Conservation (phyloP, 1,140 invertebrate genomes). For the Aphidius ervi region DNA sequence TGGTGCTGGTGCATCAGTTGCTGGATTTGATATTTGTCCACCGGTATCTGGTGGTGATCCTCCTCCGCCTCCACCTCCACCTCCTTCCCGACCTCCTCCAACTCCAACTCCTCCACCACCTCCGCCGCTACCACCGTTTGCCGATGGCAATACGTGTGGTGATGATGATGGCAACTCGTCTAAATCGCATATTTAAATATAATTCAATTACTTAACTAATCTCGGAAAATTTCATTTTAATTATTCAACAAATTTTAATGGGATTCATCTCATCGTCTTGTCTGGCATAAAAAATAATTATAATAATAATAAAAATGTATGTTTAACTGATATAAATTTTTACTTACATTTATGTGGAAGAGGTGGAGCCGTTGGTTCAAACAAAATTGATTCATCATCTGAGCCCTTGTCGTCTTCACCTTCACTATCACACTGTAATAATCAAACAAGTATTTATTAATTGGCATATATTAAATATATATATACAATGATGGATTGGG, state of each 20-base stretch:
- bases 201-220: slow-evolving; percentile 17
- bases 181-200: slow-evolving; percentile 23
- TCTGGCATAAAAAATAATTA: no score
- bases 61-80: slow-evolving; percentile 36
- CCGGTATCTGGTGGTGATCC: slow-evolving; percentile 51
- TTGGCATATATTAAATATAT: slow-evolving; percentile 1
- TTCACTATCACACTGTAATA: slow-evolving; percentile 84
- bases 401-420: slow-evolving; percentile 78
- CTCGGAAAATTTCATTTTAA: slow-evolving; percentile 29
- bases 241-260: slow-evolving; percentile 23
- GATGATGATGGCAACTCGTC: slow-evolving; percentile 54
- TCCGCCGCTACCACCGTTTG: slow-evolving; percentile 31
- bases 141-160: slow-evolving; percentile 55
- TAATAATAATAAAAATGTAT: slow-evolving; percentile 8
- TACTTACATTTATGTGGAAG: slow-evolving; percentile 58
- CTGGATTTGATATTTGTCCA: slow-evolving; percentile 51
- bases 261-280: neutral
- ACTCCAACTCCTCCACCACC: no score
- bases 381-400: slow-evolving; percentile 72
- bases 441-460: slow-evolving; percentile 37
- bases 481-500: slow-evolving; percentile 16
- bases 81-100: no score
- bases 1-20: slow-evolving; percentile 50
- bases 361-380: slow-evolving; percentile 62
- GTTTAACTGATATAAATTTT: slow-evolving; percentile 8